These are phyloP conservation scores for Glaucopsyche alexis DNA, from an alignment of 2,888 invertebrate species.

Conservation along the genomic window DNA sequence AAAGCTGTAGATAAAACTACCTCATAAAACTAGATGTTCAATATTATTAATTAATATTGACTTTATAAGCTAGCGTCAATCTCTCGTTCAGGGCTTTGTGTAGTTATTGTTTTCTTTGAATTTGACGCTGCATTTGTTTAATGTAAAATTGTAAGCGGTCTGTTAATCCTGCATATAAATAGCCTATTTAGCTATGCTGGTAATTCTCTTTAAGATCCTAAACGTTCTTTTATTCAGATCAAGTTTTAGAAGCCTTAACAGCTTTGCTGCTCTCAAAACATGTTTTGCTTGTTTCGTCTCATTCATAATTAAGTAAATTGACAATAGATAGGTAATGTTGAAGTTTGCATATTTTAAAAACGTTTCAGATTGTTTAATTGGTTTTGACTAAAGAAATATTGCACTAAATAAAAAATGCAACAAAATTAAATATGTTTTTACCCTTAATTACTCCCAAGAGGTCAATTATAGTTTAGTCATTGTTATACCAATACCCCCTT, in stretches of 20 bases:
- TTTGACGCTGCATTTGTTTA: conserved; percentile 6
- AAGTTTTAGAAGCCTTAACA: neutral
- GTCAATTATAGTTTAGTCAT: no score
- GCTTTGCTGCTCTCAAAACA: neutral
- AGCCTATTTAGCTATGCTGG: conserved; percentile 12
- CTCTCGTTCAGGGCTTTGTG: neutral
- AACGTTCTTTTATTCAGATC: conserved; percentile 17
- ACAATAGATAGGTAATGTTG: no score
- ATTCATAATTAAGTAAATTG: no score
- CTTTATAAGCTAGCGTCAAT: neutral
- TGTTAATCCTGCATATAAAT: conserved; percentile 19
- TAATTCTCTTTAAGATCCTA: conserved; percentile 12
- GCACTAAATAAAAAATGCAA: no score
- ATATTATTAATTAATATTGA: neutral
- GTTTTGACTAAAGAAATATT: no score
- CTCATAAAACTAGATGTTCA: neutral
- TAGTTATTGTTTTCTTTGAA: conserved; percentile 10
- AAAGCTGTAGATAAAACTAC: neutral
- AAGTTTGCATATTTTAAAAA: no score
- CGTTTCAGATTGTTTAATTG: no score
- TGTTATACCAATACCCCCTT: no score
- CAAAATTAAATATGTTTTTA: no score
- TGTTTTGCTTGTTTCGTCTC: neutral
- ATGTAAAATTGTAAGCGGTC: conserved; percentile 22
- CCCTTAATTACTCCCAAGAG: no score